phyloP scores from a whole-genome alignment of 2,888 invertebrate genomes.

The Drosophila kanekoi region DNA sequence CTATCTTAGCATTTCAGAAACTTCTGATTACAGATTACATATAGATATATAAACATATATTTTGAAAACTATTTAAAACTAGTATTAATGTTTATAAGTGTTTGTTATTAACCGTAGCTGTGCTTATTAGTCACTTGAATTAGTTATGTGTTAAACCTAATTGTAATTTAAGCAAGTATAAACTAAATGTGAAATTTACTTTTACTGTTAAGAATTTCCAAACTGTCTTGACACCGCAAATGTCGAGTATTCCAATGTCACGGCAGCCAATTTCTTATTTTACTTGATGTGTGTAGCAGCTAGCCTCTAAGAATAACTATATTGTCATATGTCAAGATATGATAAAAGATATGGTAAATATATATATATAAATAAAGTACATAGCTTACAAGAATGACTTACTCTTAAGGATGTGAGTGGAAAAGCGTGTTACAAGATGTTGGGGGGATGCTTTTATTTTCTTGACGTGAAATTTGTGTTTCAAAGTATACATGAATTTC shows the following conservation, averaged over 20 bases:
- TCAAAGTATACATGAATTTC: not conserved
- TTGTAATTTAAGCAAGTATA: conserved; percentile 5
- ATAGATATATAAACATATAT: conserved; percentile 19
- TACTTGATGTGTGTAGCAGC: conserved; percentile 22
- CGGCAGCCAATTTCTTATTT: conserved; percentile 36
- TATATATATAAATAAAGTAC: conserved; percentile 20
- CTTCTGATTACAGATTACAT: not conserved
- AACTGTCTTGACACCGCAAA: conserved; percentile 13
- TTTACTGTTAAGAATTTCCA: conserved; percentile 4
- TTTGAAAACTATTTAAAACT: conserved; percentile 27
- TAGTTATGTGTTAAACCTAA: conserved; percentile 22
- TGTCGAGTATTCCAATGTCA: conserved; percentile 26
- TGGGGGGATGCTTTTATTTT: not conserved
- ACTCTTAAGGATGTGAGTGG: conserved; percentile 12
- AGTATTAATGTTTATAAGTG: conserved; percentile 29
- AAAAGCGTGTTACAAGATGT: conserved; percentile 19
- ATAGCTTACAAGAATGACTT: conserved; percentile 13
- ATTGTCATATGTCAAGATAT: conserved; percentile 27
- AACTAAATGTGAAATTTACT: conserved; percentile 13
- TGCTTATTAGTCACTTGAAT: conserved; percentile 54
- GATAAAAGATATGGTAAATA: conserved; percentile 10
- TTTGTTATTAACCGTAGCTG: conserved; percentile 49
- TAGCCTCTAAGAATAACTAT: conserved; percentile 29
- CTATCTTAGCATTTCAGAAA: conserved; percentile 28
- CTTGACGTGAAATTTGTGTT: not conserved